Evolutionary conservation across 2,888 invertebrate genomes (phyloP).

Genomic region (Pheosia tremula): DNA sequence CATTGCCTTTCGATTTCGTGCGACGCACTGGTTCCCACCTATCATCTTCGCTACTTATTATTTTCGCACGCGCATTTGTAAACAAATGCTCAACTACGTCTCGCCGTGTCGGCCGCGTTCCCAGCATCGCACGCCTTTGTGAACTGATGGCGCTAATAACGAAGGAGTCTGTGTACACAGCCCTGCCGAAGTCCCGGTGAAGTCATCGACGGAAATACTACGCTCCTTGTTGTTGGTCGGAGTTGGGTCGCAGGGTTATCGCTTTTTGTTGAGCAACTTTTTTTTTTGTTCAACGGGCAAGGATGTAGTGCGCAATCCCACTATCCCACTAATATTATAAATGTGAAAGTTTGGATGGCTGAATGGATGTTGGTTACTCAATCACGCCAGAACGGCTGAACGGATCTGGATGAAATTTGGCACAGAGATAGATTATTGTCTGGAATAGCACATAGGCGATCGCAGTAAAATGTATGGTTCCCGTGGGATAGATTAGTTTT

Average conservation of each 20-base stretch:
- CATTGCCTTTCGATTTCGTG: no score
- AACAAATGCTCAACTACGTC: constrained; percentile 2
- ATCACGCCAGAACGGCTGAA: no score
- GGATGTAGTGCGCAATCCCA: no score
- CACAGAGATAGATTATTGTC: no score
- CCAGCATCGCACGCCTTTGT: constrained; percentile 8
- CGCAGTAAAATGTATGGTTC: no score
- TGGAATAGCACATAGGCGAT: no score
- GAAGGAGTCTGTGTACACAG: constrained; percentile 57
- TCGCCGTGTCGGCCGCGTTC: neutral
- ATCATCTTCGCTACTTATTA: neutral
- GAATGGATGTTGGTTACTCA: no score
- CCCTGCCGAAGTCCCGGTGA: constrained; percentile 57
- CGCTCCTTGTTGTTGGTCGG: constrained; percentile 25
- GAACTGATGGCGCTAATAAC: constrained; percentile 46
- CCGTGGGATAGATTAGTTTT: no score
- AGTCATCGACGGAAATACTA: constrained; percentile 58
- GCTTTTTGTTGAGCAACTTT: constrained; percentile 12
- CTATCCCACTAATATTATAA: no score
- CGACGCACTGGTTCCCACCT: neutral
- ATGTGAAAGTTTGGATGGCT: no score
- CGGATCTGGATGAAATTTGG: no score
- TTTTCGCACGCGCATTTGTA: neutral
- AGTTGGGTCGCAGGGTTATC: constrained; percentile 35
- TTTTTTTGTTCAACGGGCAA: neutral